A percentile compares a stretch with the other conserved stretches of the same genome.
Evolutionary conservation across 1,140 invertebrate genomes (phyloP).

Genomic region (Planococcus citri): DNA sequence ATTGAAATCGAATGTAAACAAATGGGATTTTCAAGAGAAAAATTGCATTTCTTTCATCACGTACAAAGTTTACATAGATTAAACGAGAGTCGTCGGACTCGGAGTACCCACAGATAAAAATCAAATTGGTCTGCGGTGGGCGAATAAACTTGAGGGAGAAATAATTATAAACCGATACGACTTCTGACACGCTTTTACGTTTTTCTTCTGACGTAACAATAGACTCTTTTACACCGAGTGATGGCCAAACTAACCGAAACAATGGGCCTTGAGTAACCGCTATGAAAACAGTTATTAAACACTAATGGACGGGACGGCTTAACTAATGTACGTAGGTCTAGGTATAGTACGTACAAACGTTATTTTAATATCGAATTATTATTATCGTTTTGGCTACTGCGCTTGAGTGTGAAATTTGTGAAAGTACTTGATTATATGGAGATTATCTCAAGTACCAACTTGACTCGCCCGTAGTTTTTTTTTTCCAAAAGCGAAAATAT

Average conservation of each 20-base stretch:
- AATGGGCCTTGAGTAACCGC: slow-evolving; percentile 17
- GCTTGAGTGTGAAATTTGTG: slow-evolving; percentile 13
- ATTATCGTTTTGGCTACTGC: slow-evolving; percentile 10
- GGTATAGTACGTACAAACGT: no score
- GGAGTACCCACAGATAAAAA: no score
- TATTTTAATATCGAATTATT: slow-evolving; percentile 12
- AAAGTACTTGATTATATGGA: slow-evolving; percentile 6
- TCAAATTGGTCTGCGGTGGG: no score
- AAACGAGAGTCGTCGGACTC: no score
- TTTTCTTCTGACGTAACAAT: slow-evolving; percentile 12
- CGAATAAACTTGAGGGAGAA: neutral
- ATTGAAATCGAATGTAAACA: no score
- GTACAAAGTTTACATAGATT: no score
- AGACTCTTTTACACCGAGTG: neutral
- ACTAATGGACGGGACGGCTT: neutral
- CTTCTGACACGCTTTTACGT: slow-evolving; percentile 2
- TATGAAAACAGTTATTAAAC: slow-evolving; percentile 16
- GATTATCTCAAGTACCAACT: neutral
- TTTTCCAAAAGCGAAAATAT: no score
- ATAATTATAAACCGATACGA: neutral
- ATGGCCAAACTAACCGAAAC: slow-evolving; percentile 14
- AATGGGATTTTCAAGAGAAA: no score
- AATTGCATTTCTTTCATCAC: no score
- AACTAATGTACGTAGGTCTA: no score
- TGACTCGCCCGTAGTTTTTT: no score